Conservation (phyloP, 2,888 invertebrate genomes). For the Chrysotoxum bicinctum region DNA sequence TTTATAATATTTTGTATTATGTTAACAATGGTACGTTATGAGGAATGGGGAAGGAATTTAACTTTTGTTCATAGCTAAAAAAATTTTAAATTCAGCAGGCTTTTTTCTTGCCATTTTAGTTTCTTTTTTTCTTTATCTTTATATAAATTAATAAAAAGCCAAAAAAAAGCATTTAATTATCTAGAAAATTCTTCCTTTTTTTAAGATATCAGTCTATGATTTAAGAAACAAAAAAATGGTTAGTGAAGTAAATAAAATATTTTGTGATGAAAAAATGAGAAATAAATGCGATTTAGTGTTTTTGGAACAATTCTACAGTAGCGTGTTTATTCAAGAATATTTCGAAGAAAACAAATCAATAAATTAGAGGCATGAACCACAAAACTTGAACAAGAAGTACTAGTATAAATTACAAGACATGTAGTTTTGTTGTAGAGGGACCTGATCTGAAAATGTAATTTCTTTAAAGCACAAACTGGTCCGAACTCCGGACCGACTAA, state of each 20-base stretch:
- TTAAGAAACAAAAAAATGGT: background rate
- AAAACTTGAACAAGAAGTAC: too few relatives aligned
- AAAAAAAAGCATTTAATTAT: background rate
- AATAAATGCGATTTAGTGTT: constrained; percentile 15
- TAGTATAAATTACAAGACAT: too few relatives aligned
- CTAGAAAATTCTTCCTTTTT: background rate
- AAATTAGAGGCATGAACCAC: background rate
- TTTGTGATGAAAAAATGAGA: constrained; percentile 14
- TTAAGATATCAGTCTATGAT: constrained; percentile 14
- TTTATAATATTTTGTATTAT: constrained; percentile 20
- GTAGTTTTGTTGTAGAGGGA: too few relatives aligned
- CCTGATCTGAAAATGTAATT: too few relatives aligned
- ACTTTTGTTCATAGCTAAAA: background rate
- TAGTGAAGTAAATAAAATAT: background rate
- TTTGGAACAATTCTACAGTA: background rate
- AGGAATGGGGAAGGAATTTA: constrained; percentile 32
- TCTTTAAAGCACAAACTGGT: too few relatives aligned
- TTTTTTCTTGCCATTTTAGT: background rate
- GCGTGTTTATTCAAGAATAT: background rate
- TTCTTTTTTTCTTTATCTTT: too few relatives aligned
- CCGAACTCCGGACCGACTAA: too few relatives aligned
- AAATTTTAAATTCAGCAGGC: background rate
- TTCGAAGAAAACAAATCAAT: background rate
- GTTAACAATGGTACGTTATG: constrained; percentile 35
- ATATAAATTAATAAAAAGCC: background rate